A percentile compares a stretch with the other conserved stretches of the same genome.
phyloP scores from a whole-genome alignment of 2,797 vertebrate species.

The Lemur catta region DNA sequence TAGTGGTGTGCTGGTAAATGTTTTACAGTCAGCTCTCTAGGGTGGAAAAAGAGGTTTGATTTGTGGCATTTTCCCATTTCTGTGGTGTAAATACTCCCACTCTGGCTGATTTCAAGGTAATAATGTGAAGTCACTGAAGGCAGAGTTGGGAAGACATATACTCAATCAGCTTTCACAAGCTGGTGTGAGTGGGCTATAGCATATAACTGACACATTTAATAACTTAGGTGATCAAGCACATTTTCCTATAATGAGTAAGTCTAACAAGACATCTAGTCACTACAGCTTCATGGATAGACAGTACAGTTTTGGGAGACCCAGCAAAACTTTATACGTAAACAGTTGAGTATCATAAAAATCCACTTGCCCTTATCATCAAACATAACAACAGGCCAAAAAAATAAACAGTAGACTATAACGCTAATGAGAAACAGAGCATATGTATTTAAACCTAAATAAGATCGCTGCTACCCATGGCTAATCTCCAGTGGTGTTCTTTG shows the following conservation, averaged over 20 bases:
- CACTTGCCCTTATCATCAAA: not conserved
- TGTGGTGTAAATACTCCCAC: not conserved
- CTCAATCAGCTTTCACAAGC: not conserved
- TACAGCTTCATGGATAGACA: not conserved
- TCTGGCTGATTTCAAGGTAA: not conserved
- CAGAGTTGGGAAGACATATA: not conserved
- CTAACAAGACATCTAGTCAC: not conserved
- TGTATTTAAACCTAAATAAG: not conserved
- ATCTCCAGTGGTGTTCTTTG: not conserved
- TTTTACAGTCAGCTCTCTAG: not conserved
- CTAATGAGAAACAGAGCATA: not conserved
- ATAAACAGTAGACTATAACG: not conserved
- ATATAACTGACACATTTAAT: not conserved
- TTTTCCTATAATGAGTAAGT: not conserved
- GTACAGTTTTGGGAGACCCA: not conserved
- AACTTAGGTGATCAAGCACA: not conserved
- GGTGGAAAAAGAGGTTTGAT: not conserved
- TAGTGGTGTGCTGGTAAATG: not conserved
- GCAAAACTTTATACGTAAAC: not conserved
- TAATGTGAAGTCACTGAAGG: not conserved
- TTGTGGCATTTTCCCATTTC: not conserved
- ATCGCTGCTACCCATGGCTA: not conserved
- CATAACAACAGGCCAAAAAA: not conserved
- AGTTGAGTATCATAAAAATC: not conserved
- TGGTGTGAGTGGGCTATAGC: not conserved